phyloP scores from a whole-genome alignment of 2,888 invertebrate genomes.

The Limenitis camilla region DNA sequence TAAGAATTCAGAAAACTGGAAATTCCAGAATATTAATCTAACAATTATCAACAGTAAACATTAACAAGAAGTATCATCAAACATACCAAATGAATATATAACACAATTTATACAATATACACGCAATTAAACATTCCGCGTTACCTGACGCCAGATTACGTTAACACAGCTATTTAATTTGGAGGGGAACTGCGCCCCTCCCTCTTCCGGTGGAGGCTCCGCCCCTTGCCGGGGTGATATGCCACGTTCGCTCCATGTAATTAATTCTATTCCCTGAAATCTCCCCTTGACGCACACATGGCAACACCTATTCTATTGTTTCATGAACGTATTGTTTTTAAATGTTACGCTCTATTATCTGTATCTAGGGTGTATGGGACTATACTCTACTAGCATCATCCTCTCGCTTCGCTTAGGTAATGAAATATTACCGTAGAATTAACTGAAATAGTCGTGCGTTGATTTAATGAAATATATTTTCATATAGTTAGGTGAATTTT shows the following conservation, averaged over 20 bases:
- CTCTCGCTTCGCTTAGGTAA: too few species aligned
- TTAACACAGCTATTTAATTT: constrained; percentile 34
- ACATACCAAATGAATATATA: constrained; percentile 17
- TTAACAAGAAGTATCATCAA: constrained; percentile 7
- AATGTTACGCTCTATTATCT: constrained; percentile 9
- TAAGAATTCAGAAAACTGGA: too few species aligned
- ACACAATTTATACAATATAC: constrained; percentile 19
- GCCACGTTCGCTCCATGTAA: constrained; percentile 32
- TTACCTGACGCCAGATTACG: constrained; percentile 32
- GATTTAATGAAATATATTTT: too few species aligned
- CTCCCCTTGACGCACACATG: constrained; percentile 16
- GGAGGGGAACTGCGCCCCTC: constrained; percentile 25
- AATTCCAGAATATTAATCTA: too few species aligned
- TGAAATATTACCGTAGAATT: too few species aligned
- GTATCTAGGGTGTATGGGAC: constrained; percentile 4
- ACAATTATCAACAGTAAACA: neutral
- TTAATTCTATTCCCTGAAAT: constrained; percentile 36
- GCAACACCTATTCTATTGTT: constrained; percentile 23
- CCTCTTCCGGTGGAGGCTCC: constrained; percentile 29
- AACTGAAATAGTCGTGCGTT: too few species aligned
- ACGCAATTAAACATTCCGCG: constrained; percentile 31
- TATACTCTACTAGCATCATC: too few species aligned
- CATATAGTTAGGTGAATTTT: too few species aligned
- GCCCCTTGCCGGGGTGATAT: constrained; percentile 32
- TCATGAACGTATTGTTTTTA: constrained; percentile 13